Percentiles rank a stretch among this genome's conserved stretches.
These are phyloP conservation scores for Rostratula benghalensis DNA, from an alignment of 2,113 vertebrate species.

Conservation along the genomic window DNA sequence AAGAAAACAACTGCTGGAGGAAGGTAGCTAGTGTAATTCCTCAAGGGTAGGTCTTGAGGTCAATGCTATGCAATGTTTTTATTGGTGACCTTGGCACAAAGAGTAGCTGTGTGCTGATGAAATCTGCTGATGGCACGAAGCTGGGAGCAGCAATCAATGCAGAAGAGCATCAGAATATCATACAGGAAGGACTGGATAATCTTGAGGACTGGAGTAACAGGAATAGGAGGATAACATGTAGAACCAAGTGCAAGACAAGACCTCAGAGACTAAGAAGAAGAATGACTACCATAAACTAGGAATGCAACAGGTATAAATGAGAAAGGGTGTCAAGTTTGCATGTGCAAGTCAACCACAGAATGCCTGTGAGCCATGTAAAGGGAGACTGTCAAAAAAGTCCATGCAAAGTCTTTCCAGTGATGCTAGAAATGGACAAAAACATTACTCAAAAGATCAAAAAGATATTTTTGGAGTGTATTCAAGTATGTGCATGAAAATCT, in stretches of 20 bases:
- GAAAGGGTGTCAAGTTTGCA: background rate
- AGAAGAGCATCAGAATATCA: background rate
- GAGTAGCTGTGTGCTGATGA: background rate
- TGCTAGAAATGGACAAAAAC: background rate
- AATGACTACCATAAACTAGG: background rate
- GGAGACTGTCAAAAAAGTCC: background rate
- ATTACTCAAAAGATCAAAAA: background rate
- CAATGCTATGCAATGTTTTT: conserved; percentile 6
- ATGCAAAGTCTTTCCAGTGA: background rate
- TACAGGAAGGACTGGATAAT: background rate
- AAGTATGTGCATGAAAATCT: background rate
- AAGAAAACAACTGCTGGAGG: background rate
- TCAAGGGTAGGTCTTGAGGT: conserved; percentile 13
- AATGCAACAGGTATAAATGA: background rate
- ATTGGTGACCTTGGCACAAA: conserved; percentile 26
- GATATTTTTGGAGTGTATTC: background rate
- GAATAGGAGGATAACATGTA: background rate
- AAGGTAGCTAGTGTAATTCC: background rate
- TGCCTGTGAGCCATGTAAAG: background rate
- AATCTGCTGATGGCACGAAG: conserved; percentile 40
- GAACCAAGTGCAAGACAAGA: background rate
- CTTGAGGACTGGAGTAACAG: background rate
- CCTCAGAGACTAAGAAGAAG: background rate
- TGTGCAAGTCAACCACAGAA: background rate
- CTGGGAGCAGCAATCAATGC: conserved; percentile 36